Evolutionary conservation across 2,797 vertebrate genomes (phyloP).

Genomic region (Ctenochaetus hawaiiensis): DNA sequence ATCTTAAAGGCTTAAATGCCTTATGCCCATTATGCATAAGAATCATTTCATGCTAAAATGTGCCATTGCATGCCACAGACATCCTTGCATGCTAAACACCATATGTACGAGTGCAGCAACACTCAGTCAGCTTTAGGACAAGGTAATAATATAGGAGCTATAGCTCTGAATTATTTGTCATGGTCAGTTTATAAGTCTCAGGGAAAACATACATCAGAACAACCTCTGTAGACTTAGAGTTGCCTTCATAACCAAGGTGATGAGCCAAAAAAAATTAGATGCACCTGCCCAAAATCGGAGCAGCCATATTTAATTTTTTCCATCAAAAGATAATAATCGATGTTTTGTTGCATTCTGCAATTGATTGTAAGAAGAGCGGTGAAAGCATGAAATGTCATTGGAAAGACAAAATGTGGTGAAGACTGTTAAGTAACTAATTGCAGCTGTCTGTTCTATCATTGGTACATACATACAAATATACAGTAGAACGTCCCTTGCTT

Average conservation of each 20-base stretch:
- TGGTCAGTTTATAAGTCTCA: conserved; percentile 1
- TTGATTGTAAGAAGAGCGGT: not conserved
- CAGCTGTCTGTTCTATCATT: conserved; percentile 28
- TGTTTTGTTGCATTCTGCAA: not conserved
- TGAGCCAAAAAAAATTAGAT: not conserved
- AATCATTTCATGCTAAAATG: conserved; percentile 1
- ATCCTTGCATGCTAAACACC: conserved; percentile 20
- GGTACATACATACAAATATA: conserved; percentile 17
- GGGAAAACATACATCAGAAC: not conserved
- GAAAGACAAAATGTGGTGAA: not conserved
- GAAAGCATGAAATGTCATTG: not conserved
- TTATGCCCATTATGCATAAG: not conserved
- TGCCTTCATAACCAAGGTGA: not conserved
- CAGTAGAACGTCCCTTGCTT: conserved; percentile 9
- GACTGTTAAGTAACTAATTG: conserved; percentile 6
- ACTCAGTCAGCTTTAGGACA: not conserved
- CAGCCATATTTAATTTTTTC: not conserved
- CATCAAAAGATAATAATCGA: not conserved
- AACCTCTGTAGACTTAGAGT: not conserved
- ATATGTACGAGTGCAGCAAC: not conserved
- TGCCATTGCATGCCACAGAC: conserved; percentile 8
- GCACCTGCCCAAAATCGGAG: not conserved
- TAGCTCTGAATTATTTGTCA: conserved; percentile 22
- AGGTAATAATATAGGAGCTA: not conserved
- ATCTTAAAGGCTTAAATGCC: conserved; percentile 15